Evolutionary conservation across 35 echinoderm and acorn worm genomes (phyloP), one percentile per base, ranked within the genome.

Genomic region (Lytechinus pictus): DNA sequence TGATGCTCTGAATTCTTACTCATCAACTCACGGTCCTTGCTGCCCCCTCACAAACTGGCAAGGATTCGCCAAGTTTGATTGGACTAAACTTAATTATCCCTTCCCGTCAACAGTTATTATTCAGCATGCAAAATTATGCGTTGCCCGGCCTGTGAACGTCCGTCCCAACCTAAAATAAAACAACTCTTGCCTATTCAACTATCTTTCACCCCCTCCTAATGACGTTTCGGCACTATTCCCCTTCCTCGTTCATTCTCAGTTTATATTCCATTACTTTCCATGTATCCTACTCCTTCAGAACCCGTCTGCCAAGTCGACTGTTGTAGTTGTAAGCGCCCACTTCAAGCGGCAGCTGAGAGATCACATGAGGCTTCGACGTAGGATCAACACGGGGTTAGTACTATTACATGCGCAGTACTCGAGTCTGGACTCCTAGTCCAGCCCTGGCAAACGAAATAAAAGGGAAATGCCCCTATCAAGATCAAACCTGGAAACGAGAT

Each of bases 51-150:
- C 88, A 90, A 29, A 44, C 16, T 9, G 88, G 88, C 88, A 28
- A 52, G 88, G 13, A 44, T 44, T 90, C 52, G 16, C 52, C 3
- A 52, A 90, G 28, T 33, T 27, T 90, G 88, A 90, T 90, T 90
- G 88, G 88, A 14, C 88, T 9, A 90, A 90, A 90, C 28, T 44
- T 90, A 90, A 90, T 90, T 90, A 90, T 90, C 28, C 52, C 88
- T 90, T 90, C 88, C 88, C 88, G 88, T 90, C 88, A 90, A 52
- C 28, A 54, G 88, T 44, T 90, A 90, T 90, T 90, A 90, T 90
- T 90, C 88, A 90, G 33, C 88, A 90, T 54, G 27, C 66, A 90
- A 28, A 90, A 90, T 90, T 90, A 44, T 12, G 52, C 88, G 52
- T 52, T 52, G 88, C n/a, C 29, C 88, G 3, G 88, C 28, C 28